Base-by-base conservation (phyloP, 2,113 vertebrate species). In the Dasyurus viverrinus region DNA sequence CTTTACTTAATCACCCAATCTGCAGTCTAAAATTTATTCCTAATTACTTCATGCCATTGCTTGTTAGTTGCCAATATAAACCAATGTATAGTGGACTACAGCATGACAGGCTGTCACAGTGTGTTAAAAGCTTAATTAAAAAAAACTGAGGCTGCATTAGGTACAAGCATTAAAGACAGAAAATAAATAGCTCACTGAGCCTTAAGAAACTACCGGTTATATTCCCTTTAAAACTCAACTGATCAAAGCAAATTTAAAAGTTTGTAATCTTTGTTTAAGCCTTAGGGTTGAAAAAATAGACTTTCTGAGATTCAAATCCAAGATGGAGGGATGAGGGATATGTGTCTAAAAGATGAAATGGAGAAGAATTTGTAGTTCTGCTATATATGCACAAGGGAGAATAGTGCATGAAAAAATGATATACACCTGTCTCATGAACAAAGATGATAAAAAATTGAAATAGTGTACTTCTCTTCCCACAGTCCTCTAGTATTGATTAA, bases 241-340 rank as follows among this genome's bases (percentile, higher is more conserved):
- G n/a, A 84, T n/a, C 68, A 84, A 84, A 84, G 68, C 68, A 84
- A 84, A 84, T 84, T 84, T 84, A 42, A 84, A 84, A 84, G 68
- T 84, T 84, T 42, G n/a, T 84, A 23, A 2, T 5, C 36, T 84
- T 42, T 42, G 36, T 84, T 42, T 84, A 42, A 84, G 6, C 19
- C 36, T 76, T 36, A 16, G 36, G 68, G 5, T 42, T 8, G 6
- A 84, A 84, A 84, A 84, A 84, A 42, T 42, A 84, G 30, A 84
- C 36, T 22, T 84, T 84, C 36, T 84, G 68, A 84, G 68, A 84
- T 84, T 84, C 30, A 42, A 84, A 84, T 84, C 0, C n/a, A 84
- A 84, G 36, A 84, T 22, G 68, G 42, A 6, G 68, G 36, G 19
- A 84, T 84, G 19, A 42, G 68, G 30, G 6, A 8, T 84, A 84